Conservation (phyloP, 2,888 invertebrate species). For the Hypercompe scribonia region DNA sequence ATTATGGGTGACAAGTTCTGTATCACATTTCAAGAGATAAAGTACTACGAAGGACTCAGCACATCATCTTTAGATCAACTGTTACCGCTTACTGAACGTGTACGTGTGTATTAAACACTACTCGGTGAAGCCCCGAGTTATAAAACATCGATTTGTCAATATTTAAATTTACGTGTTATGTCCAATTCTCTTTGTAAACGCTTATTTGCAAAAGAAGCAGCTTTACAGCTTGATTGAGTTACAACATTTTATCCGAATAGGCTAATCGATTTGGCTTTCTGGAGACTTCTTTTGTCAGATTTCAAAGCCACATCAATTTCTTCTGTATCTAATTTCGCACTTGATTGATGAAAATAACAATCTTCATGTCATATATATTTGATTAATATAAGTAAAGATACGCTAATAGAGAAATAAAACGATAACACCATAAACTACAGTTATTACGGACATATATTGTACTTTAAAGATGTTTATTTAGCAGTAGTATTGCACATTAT, state of each 20-base stretch:
- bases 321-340: not conserved
- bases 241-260: not conserved
- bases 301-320: not conserved
- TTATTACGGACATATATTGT: not conserved
- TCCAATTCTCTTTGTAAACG: not conserved
- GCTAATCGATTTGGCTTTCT: not conserved
- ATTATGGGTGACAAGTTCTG: not conserved
- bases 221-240: not conserved
- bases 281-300: not conserved
- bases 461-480: not conserved
- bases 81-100: not conserved
- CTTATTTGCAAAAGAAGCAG: not conserved
- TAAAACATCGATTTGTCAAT: slow-evolving; percentile 4
- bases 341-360: not conserved
- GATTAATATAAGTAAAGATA: not conserved
- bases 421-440: not conserved
- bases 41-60: not conserved
- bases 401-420: not conserved
- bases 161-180: not conserved
- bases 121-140: slow-evolving; percentile 1
- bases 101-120: too few species aligned
- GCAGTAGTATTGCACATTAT: not conserved
- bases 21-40: not conserved
- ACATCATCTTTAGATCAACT: not conserved
- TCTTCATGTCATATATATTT: not conserved